Conservation (phyloP, 2,113 vertebrate genomes). For the Columbina picui region DNA sequence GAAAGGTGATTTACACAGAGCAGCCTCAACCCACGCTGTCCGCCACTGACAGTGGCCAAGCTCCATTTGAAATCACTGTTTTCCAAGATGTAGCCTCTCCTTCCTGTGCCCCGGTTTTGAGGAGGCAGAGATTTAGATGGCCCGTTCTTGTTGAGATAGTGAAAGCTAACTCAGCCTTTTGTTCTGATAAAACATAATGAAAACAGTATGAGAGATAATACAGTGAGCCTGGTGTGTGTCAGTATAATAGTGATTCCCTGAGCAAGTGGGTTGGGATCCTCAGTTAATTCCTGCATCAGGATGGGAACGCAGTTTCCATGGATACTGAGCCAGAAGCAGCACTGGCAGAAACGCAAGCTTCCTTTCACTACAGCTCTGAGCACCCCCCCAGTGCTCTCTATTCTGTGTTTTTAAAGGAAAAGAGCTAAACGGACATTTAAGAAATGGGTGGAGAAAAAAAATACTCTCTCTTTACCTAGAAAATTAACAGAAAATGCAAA, state of each 20-base stretch:
- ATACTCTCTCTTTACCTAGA: not conserved
- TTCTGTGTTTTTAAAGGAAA: not conserved
- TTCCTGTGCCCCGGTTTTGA: not conserved
- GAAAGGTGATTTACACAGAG: not conserved
- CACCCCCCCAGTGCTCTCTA: not conserved
- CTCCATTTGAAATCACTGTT: not conserved
- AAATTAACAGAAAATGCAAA: not conserved
- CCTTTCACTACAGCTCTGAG: not conserved
- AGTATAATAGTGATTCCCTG: not conserved
- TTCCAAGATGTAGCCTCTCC: not conserved
- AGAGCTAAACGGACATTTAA: not conserved
- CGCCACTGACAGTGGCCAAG: too few relatives aligned
- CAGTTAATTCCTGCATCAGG: conserved; percentile 49
- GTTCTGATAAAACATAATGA: not conserved
- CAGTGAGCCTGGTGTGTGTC: not conserved
- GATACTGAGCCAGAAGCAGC: conserved; percentile 49
- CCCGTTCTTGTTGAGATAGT: not conserved
- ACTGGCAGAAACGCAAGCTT: not conserved
- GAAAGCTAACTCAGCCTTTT: not conserved
- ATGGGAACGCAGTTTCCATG: conserved; percentile 67
- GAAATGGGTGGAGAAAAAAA: not conserved
- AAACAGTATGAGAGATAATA: not conserved
- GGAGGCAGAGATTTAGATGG: not conserved
- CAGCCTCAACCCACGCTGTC: not conserved
- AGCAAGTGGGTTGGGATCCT: not conserved